These are phyloP conservation scores for Dendrocincla fuliginosa DNA, from an alignment of 2,797 vertebrate species.

Conservation along the genomic window DNA sequence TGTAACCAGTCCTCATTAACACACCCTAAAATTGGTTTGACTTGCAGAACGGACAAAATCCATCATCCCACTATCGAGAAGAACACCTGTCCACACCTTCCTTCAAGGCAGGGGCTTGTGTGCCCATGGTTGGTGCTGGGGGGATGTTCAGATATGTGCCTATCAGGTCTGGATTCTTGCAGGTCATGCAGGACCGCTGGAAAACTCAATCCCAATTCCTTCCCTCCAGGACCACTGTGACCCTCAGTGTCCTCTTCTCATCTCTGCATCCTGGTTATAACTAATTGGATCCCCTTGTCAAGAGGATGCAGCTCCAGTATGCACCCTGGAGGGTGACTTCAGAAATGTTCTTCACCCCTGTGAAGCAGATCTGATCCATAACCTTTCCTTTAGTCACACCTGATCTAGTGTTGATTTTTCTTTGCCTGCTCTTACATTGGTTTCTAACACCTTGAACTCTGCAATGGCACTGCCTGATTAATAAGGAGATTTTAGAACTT, in stretches of 20 bases:
- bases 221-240: neutral
- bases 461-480: neutral
- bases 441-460: neutral
- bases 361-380: neutral
- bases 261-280: neutral
- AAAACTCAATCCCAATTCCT: neutral
- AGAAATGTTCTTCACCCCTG: neutral
- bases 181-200: neutral
- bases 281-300: neutral
- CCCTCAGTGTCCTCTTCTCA: neutral
- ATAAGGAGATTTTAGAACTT: constrained; percentile 23
- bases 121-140: accelerated
- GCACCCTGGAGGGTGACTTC: neutral
- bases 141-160: neutral
- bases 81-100: neutral
- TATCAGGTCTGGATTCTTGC: neutral
- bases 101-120: neutral
- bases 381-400: neutral
- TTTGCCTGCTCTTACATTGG: neutral
- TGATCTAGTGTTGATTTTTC: neutral
- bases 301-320: neutral
- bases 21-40: neutral
- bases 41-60: neutral
- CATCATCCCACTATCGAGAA: neutral
- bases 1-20: neutral